phyloP scores from a whole-genome alignment of 2,888 invertebrate genomes.

The Netelia virgata region DNA sequence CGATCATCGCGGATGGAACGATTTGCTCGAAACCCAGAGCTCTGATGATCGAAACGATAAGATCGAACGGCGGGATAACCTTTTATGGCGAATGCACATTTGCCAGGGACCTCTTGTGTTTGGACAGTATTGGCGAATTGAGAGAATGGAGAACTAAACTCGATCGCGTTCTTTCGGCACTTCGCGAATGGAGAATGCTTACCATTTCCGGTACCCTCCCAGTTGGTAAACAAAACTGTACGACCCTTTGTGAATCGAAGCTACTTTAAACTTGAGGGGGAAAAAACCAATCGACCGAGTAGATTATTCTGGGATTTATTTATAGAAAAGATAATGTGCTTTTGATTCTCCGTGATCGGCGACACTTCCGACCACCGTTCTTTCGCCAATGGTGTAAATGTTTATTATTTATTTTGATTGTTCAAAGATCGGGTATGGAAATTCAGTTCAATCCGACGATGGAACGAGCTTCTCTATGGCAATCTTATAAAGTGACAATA shows the following conservation, averaged over 20 bases:
- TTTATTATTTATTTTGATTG: too few species aligned
- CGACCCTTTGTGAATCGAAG: neutral
- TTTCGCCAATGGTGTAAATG: too few species aligned
- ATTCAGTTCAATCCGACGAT: too few species aligned
- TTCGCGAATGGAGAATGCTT: conserved; percentile 83
- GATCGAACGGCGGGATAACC: conserved; percentile 57
- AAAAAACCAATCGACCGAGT: neutral
- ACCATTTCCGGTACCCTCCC: too few species aligned
- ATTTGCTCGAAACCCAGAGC: conserved; percentile 85
- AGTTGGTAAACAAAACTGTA: too few species aligned
- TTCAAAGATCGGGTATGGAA: too few species aligned
- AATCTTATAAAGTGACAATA: too few species aligned
- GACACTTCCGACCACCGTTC: too few species aligned
- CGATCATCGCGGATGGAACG: conserved; percentile 83
- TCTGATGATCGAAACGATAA: conserved; percentile 82
- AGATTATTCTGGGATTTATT: neutral
- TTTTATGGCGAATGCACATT: conserved; percentile 4
- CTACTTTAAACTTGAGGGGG: neutral
- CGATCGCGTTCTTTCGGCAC: conserved; percentile 84
- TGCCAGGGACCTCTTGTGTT: conserved; percentile 83
- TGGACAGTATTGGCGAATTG: conserved; percentile 85
- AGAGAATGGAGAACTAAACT: conserved; percentile 85
- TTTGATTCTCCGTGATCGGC: too few species aligned
- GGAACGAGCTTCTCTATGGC: too few species aligned
- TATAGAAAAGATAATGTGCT: too few species aligned